Evolutionary conservation across 1,140 invertebrate genomes (phyloP).

Genomic region (Bicyclus anynana): DNA sequence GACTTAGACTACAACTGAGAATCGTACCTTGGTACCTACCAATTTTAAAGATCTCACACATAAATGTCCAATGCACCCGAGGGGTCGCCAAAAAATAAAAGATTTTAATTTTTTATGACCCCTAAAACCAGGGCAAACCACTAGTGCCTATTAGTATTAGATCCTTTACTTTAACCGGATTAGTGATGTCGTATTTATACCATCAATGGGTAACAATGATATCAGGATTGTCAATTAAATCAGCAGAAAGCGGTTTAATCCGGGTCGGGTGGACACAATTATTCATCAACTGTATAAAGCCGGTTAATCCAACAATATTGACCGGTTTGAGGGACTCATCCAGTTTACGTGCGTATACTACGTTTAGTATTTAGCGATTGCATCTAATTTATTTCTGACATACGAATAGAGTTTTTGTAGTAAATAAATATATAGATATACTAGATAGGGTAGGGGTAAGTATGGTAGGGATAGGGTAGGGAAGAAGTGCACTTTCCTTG

Average conservation of each 20-base stretch:
- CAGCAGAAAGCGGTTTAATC: constrained; percentile 46
- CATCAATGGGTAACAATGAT: constrained; percentile 31
- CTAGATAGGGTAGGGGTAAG: no score
- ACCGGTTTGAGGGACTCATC: constrained; percentile 42
- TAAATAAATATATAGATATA: no score
- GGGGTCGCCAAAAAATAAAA: no score
- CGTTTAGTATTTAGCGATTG: neutral
- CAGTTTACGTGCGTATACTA: constrained; percentile 21
- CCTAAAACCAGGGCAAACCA: no score
- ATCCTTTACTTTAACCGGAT: constrained; percentile 26
- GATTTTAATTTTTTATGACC: no score
- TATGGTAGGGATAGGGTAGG: no score
- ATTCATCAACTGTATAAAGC: constrained; percentile 65
- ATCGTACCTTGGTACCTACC: no score
- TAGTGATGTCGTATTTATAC: constrained; percentile 33
- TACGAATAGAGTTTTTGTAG: neutral
- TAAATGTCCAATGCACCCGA: no score
- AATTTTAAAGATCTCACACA: no score
- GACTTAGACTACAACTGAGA: no score
- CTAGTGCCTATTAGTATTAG: neutral
- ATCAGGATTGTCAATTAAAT: constrained; percentile 64
- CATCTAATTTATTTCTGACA: neutral
- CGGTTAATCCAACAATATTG: constrained; percentile 63
- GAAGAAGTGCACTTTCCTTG: no score
- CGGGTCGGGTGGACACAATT: constrained; percentile 62